Conservation (phyloP, 23 tunicate genomes). For the Botrylloides violaceus region DNA sequence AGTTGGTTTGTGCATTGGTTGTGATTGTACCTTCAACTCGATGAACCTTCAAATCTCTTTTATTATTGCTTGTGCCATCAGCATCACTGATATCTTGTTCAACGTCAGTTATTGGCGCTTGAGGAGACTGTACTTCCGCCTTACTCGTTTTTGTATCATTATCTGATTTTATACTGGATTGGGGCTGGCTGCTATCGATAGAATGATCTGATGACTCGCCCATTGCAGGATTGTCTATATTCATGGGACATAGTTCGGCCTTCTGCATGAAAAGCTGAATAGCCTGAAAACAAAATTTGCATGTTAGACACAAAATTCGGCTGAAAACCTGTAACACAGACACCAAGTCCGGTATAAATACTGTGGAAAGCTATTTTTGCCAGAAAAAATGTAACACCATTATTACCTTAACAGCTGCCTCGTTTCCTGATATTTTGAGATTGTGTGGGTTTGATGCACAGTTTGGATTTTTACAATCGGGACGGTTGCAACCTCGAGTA, state of each 20-base stretch:
- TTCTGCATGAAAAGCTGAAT: slow-evolving; percentile 36
- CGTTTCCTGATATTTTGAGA: slow-evolving; percentile 39
- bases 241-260: slow-evolving; percentile 32
- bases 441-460: slow-evolving; percentile 68
- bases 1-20: neutral
- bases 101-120: neutral
- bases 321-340: too few relatives aligned
- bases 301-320: too few relatives aligned
- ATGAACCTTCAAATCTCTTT: neutral
- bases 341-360: too few relatives aligned
- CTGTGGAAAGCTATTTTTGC: too few relatives aligned
- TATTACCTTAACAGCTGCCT: slow-evolving; percentile 62
- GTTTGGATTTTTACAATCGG: slow-evolving; percentile 51
- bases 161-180: too few relatives aligned
- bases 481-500: slow-evolving; percentile 60
- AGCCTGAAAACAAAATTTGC: slow-evolving; percentile 29
- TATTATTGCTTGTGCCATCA: neutral
- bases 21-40: neutral
- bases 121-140: neutral
- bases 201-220: neutral
- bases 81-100: neutral
- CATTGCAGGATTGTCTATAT: slow-evolving; percentile 2
- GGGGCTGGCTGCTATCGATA: neutral
- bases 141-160: neutral
- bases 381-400: too few relatives aligned